A percentile compares a stretch with the other conserved stretches of the same genome.
These are phyloP conservation scores for Cephus cinctus DNA, from an alignment of 1,140 invertebrate species.

Conservation along the genomic window DNA sequence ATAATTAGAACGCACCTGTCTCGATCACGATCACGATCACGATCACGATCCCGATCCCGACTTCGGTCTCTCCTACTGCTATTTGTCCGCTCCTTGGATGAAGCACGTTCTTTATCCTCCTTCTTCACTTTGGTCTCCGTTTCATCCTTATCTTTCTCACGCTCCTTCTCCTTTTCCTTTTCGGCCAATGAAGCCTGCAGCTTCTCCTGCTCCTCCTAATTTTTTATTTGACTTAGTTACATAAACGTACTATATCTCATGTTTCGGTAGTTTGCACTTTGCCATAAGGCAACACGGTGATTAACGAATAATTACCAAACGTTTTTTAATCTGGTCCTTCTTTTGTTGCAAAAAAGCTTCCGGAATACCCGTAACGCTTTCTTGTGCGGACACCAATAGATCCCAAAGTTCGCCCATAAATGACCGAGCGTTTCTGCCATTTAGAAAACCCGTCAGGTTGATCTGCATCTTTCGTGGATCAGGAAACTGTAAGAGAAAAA, in stretches of 20 bases:
- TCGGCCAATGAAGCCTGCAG: slow-evolving; percentile 62
- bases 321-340: slow-evolving; percentile 93
- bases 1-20: slow-evolving; percentile 43
- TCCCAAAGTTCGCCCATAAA: slow-evolving; percentile 99
- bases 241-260: no score
- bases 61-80: slow-evolving; percentile 45
- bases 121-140: slow-evolving; percentile 51
- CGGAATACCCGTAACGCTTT: slow-evolving; percentile 92
- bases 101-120: slow-evolving; percentile 48
- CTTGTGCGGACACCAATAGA: slow-evolving; percentile 90
- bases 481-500: slow-evolving; percentile 73
- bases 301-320: slow-evolving; percentile 61
- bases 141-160: slow-evolving; percentile 53
- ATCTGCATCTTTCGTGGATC: slow-evolving; percentile 99
- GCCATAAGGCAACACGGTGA: neutral
- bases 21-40: slow-evolving; percentile 53
- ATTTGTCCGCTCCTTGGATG: slow-evolving; percentile 40
- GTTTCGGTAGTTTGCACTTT: no score
- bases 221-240: no score
- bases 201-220: slow-evolving; percentile 74
- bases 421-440: slow-evolving; percentile 94
- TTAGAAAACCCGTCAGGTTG: slow-evolving; percentile 97
- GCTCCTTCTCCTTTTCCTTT: slow-evolving; percentile 56
- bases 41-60: slow-evolving; percentile 52
- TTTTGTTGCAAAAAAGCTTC: slow-evolving; percentile 91